A percentile compares a stretch with the other conserved stretches of the same genome.
These are phyloP conservation scores for Gobio occitaniae DNA, from an alignment of 2,797 vertebrate genomes.

Conservation along the genomic window DNA sequence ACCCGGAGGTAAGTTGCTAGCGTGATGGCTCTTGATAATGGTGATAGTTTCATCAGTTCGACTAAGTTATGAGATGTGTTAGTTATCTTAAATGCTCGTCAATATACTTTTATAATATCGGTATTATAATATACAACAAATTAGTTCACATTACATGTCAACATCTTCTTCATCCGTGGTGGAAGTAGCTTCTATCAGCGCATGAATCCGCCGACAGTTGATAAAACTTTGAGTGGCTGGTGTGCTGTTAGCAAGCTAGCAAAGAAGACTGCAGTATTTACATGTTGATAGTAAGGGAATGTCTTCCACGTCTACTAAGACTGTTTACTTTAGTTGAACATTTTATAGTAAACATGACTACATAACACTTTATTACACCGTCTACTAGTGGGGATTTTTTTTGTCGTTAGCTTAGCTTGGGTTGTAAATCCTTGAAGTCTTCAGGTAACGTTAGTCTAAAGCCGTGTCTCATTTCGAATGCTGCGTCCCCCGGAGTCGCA, in stretches of 20 bases:
- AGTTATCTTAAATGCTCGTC: background rate
- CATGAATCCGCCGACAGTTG: background rate
- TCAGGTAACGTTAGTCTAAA: background rate
- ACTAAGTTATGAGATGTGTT: background rate
- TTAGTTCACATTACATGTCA: rapidly evolving
- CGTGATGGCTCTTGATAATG: background rate
- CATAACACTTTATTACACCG: background rate
- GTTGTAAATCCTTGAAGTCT: background rate
- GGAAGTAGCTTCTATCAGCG: background rate
- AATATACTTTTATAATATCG: too few relatives aligned
- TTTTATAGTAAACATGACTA: background rate
- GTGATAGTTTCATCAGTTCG: background rate
- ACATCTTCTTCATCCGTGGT: too few relatives aligned
- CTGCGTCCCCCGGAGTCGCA: too few relatives aligned
- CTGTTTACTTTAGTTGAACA: background rate
- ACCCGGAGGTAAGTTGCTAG: slow-evolving; percentile 36
- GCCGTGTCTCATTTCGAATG: too few relatives aligned
- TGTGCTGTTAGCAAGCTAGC: slow-evolving; percentile 31
- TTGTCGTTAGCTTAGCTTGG: background rate
- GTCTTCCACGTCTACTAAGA: background rate
- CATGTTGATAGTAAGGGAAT: background rate
- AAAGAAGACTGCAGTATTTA: background rate
- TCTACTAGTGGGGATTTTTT: background rate
- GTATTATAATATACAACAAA: background rate
- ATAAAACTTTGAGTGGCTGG: slow-evolving; percentile 11